Base-by-base conservation (phyloP, 2,797 vertebrate genomes). In the Leptodactylus fallax region DNA sequence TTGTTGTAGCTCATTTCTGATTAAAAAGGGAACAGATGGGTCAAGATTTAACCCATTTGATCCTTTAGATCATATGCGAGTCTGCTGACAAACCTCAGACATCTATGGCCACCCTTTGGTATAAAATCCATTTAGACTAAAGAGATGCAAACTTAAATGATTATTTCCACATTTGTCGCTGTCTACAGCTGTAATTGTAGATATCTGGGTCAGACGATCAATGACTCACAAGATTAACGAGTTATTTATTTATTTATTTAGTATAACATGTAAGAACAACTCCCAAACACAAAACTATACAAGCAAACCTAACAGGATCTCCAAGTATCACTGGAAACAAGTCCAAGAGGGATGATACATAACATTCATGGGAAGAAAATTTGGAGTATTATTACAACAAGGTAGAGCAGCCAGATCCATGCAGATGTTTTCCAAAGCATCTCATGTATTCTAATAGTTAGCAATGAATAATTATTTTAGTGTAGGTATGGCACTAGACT, bases 291-390 rank as follows among this genome's bases (percentile, higher is more conserved):
- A 76, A 87, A n/a, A 63, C 10, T 27, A 53, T 51, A n/a, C 56
- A 60, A 65, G 49, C 81, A 83, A 78, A 88, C 25, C 76, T 79
- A 83, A 83, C 76, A 63, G 84, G 87, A 79, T 88, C 53, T 55
- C 63, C 74, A 71, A 27, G 72, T 56, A 78, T 78, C 25, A 56
- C 27, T 47, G 23, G 80, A 86, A 91, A 83, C 65, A 27, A 8
- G 67, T 58, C 3, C 2, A 7, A 27, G 9, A 69, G 6, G 47
- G 14, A 14, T 3, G 4, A 19, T 17, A 53, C n/a, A 27, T 16
- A 49, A 76, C 45, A 58, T 23, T 79, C 56, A 79, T 60, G 56
- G 14, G 9, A 17, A 60, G 55, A 79, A 79, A 14, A 79, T 72
- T 11, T 60, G 9, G 55, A 11, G 45, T 6, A 16, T 21, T 13